Evolutionary conservation across 2,888 invertebrate genomes (phyloP).

Genomic region (Acanthosepion lycidas): DNA sequence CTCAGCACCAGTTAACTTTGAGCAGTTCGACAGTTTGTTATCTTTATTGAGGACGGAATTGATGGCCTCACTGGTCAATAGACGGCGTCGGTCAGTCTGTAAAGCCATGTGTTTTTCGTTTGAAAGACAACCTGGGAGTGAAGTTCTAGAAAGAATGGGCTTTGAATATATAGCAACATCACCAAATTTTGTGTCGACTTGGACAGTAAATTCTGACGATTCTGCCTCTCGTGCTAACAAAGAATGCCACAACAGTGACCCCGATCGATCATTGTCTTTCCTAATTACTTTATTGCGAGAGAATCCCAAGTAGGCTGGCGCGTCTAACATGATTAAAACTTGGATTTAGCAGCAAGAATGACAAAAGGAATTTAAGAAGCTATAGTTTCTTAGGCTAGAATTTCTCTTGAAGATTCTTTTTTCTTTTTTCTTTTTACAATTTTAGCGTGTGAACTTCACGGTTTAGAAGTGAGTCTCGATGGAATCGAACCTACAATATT

Average conservation of each 20-base stretch:
- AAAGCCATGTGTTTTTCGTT: not conserved
- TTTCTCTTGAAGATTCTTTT: too few species aligned
- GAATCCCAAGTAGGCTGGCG: not conserved
- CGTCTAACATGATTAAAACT: too few species aligned
- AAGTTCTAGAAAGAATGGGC: not conserved
- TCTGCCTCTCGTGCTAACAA: not conserved
- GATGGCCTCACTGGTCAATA: not conserved
- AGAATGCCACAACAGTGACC: not conserved
- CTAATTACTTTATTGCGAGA: constrained; percentile 2
- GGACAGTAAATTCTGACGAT: not conserved
- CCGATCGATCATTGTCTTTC: not conserved
- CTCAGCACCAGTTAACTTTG: too few species aligned
- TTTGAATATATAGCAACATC: too few species aligned
- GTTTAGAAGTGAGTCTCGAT: too few species aligned
- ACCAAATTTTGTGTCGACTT: not conserved
- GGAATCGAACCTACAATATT: too few species aligned
- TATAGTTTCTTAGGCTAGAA: too few species aligned
- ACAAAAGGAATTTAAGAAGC: too few species aligned
- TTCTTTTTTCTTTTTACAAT: too few species aligned
- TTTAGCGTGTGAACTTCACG: too few species aligned
- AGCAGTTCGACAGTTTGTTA: not conserved
- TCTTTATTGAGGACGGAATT: not conserved
- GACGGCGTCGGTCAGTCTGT: not conserved
- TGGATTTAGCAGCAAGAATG: too few species aligned
- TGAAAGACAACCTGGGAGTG: not conserved